Percentiles rank a stretch among this genome's conserved stretches.
phyloP scores from a whole-genome alignment of 2,888 invertebrate genomes.

The Carabus problematicus region DNA sequence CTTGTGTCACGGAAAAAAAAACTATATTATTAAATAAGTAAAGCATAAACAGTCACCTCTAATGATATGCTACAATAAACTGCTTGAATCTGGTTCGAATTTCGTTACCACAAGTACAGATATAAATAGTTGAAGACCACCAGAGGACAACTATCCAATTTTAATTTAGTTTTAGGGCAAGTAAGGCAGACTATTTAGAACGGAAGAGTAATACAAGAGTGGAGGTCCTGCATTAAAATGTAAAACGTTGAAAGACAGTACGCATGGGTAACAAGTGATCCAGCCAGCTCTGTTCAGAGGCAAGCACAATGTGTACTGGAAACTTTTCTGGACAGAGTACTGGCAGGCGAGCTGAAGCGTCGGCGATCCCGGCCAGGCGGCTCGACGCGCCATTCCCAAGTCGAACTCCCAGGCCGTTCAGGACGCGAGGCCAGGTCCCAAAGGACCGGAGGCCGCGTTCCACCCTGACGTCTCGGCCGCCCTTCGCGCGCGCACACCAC shows the following conservation, averaged over 20 bases:
- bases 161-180: conserved; percentile 7
- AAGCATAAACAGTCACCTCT: too few relatives aligned
- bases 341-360: conserved; percentile 7
- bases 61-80: too few relatives aligned
- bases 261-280: conserved; percentile 14
- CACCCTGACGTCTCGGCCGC: conserved; percentile 27
- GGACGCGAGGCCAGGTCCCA: conserved; percentile 40
- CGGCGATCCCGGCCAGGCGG: conserved; percentile 7
- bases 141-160: neutral
- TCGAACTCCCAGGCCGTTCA: conserved; percentile 19
- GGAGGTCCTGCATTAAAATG: conserved; percentile 12
- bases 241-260: conserved; percentile 9
- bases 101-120: too few relatives aligned
- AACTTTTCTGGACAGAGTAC: conserved; percentile 26
- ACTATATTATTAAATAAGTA: too few relatives aligned
- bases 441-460: conserved; percentile 32
- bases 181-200: neutral
- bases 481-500: conserved; percentile 23
- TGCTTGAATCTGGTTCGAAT: too few relatives aligned
- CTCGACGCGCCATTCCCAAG: conserved; percentile 20
- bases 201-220: conserved; percentile 1
- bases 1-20: too few relatives aligned
- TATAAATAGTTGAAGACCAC: too few relatives aligned
- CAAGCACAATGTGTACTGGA: conserved; percentile 10
- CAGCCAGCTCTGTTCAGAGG: conserved; percentile 12